phyloP scores from a whole-genome alignment of 2,888 invertebrate species.

The Mythimna impura region DNA sequence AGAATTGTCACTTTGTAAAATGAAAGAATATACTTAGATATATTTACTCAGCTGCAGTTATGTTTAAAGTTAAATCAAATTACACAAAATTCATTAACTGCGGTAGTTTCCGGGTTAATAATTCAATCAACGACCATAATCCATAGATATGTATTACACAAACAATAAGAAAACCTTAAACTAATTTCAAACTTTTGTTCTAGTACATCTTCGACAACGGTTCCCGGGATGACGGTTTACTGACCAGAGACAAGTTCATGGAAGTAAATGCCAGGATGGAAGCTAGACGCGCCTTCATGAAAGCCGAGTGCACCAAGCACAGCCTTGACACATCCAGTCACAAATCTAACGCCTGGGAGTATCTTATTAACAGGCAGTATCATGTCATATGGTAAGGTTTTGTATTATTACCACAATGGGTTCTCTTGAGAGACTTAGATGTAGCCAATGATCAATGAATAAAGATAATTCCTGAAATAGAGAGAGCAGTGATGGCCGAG shows the following conservation, averaged over 20 bases:
- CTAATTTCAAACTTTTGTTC: slow-evolving; percentile 74
- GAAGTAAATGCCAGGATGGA: slow-evolving; percentile 91
- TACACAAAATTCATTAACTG: background rate
- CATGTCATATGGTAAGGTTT: slow-evolving; percentile 93
- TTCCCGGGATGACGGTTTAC: slow-evolving; percentile 82
- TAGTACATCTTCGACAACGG: slow-evolving; percentile 88
- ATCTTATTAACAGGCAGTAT: slow-evolving; percentile 94
- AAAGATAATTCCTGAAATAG: too few relatives aligned
- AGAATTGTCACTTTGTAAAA: background rate
- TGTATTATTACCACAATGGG: background rate
- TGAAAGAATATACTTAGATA: background rate
- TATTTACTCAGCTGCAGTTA: background rate
- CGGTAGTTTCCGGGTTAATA: background rate
- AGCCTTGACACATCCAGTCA: slow-evolving; percentile 91
- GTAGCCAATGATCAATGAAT: background rate
- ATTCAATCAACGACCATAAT: background rate
- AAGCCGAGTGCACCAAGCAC: slow-evolving; percentile 90
- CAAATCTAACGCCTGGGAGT: slow-evolving; percentile 96
- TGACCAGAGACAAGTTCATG: slow-evolving; percentile 88
- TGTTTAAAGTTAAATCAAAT: background rate
- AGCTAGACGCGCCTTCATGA: slow-evolving; percentile 90
- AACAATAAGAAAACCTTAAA: background rate
- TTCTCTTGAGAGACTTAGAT: background rate
- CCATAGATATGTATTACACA: too few relatives aligned
- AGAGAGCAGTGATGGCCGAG: too few relatives aligned